Evolutionary conservation across 2,797 vertebrate species (phyloP), one percentile per base, ranked within the genome.

Genomic region (Pachyuromys duprasi): DNA sequence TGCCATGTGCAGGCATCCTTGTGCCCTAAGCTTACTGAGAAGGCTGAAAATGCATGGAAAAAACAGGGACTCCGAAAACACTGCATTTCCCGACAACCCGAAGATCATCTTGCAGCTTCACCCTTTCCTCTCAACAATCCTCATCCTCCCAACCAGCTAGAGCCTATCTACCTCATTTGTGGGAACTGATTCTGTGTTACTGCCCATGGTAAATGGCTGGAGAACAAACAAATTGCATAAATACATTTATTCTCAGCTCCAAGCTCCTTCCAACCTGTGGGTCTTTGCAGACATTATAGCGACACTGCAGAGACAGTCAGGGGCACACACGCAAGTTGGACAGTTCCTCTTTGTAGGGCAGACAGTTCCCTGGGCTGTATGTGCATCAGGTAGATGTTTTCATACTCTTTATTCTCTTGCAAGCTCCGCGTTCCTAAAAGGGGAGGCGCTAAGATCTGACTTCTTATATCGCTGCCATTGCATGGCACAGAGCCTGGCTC

Each of bases 1-100:
- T 7, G 22, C 17, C 65, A 53, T 2, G 26, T 53, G 57, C 28
- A 60, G 60, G 26, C 4, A 20, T 63, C 42, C 70, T 74, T n/a
- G 28, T 39, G 53, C 72, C 11, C 69, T 42, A n/a, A 65, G 70
- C 42, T 79, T 3, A 15, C 53, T 39, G 83, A 33, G 22, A 8
- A 62, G 45, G 67, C 63, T 42, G 62, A 28, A 78, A 90, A 80
- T 39, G 5, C 2, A 4, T 88, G 53, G 55, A 4, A 60, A 60
- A 74, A 33, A 9, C 55, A 39, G 36, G 45, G 24, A 39, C 45
- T 70, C 3, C 0, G 17, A 36, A 79, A 24, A 55, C 75, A 95
- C 78, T 78, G 83, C 83, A 62, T 83, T 90, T 96, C 95, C 96
- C 76, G 13, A 93, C 65, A n/a, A 62, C 31, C 39, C 22, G 60